Percentiles rank a stretch among this genome's conserved stretches.
Evolutionary conservation across 2,797 vertebrate genomes (phyloP).

Genomic region (Smutsia gigantea): DNA sequence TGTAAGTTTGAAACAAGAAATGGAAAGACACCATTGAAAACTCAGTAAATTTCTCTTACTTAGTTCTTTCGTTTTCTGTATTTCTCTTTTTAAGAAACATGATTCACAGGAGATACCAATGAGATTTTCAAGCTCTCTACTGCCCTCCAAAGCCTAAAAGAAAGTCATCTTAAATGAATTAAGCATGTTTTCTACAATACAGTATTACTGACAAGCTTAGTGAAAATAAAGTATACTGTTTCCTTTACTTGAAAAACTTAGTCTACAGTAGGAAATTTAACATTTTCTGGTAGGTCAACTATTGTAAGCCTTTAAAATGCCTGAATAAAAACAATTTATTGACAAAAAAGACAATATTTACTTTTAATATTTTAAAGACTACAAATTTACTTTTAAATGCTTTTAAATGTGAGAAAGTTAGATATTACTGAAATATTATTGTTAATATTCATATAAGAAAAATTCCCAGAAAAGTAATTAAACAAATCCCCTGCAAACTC

Average conservation of each 20-base stretch:
- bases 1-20: background rate
- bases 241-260: slow-evolving; percentile 64
- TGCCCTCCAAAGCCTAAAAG: slow-evolving; percentile 93
- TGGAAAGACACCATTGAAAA: background rate
- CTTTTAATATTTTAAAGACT: background rate
- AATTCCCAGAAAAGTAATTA: slow-evolving; percentile 32
- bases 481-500: background rate
- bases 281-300: slow-evolving; percentile 35
- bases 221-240: background rate
- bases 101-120: slow-evolving; percentile 67
- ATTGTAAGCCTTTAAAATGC: background rate
- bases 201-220: background rate
- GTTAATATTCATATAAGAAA: background rate
- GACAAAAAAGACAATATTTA: slow-evolving; percentile 1
- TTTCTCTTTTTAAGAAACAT: slow-evolving; percentile 84
- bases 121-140: slow-evolving; percentile 90
- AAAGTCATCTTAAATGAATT: slow-evolving; percentile 57
- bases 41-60: slow-evolving; percentile 84
- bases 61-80: slow-evolving; percentile 87
- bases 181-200: background rate
- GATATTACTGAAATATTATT: slow-evolving; percentile 53
- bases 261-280: slow-evolving; percentile 67
- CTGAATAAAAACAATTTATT: slow-evolving; percentile 8
- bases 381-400: slow-evolving; percentile 40
- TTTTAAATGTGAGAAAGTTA: slow-evolving; percentile 47